A percentile compares a stretch with the other conserved stretches of the same genome.
phyloP scores from a whole-genome alignment of 2,888 invertebrate genomes.

The Drosophila gaucha region DNA sequence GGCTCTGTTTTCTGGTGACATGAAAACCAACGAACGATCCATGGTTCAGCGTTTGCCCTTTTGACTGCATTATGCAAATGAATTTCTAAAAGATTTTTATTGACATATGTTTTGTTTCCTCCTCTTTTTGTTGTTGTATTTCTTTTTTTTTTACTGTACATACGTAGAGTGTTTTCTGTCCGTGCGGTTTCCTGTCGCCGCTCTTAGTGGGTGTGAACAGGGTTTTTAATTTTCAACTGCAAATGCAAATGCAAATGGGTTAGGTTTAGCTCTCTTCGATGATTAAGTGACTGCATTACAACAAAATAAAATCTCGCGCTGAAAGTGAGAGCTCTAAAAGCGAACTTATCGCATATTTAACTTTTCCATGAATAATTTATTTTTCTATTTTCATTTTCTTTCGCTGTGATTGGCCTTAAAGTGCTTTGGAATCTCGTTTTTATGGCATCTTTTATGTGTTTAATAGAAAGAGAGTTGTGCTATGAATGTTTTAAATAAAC shows the following conservation, averaged over 20 bases:
- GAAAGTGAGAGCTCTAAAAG: constrained; percentile 73
- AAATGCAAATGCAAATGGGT: constrained; percentile 41
- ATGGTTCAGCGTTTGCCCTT: constrained; percentile 69
- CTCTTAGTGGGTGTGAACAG: constrained; percentile 74
- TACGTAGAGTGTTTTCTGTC: constrained; percentile 24
- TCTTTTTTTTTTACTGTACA: neutral
- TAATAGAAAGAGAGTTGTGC: neutral
- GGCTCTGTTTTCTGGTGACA: constrained; percentile 36
- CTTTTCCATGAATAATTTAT: constrained; percentile 52
- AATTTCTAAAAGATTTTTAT: constrained; percentile 71
- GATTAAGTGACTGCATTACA: constrained; percentile 49
- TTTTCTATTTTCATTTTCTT: constrained; percentile 40
- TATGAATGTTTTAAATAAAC: too few relatives aligned
- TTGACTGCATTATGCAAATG: constrained; percentile 82
- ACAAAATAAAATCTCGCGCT: neutral
- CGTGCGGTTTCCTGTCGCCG: constrained; percentile 54
- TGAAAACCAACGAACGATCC: constrained; percentile 47
- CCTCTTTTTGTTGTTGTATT: constrained; percentile 1
- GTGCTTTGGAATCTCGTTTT: constrained; percentile 1
- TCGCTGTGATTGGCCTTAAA: constrained; percentile 8
- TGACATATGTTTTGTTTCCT: constrained; percentile 73
- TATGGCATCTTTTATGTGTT: neutral
- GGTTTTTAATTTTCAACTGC: constrained; percentile 52
- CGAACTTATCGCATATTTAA: constrained; percentile 63
- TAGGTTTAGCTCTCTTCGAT: constrained; percentile 18